Conservation (phyloP, 2,113 vertebrate species). For the Amblyornis subalaris region DNA sequence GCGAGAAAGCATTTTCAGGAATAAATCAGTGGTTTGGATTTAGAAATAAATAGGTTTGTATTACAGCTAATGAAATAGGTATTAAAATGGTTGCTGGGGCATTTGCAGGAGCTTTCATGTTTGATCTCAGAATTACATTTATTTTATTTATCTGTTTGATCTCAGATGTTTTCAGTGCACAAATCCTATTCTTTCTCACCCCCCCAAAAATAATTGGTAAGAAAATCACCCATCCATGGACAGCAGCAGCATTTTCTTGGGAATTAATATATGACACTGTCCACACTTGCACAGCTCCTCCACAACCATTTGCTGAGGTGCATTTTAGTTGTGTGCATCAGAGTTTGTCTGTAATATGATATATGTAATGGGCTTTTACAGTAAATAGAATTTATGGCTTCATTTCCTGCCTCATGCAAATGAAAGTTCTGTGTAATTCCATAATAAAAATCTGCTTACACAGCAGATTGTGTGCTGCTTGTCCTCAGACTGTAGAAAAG, state of each 20-base stretch:
- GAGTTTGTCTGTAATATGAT: background rate
- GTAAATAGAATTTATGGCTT: conserved; percentile 26
- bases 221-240: background rate
- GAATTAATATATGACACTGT: background rate
- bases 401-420: conserved; percentile 19
- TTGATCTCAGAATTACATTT: background rate
- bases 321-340: background rate
- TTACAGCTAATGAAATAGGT: background rate
- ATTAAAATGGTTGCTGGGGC: background rate
- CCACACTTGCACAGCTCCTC: background rate
- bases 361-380: conserved; percentile 13
- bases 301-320: background rate
- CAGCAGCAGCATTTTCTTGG: background rate
- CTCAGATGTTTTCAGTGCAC: background rate
- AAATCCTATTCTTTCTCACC: background rate
- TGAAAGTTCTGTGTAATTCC: background rate
- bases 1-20: background rate
- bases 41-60: background rate
- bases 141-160: background rate
- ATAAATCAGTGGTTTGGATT: background rate
- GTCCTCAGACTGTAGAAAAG: background rate
- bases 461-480: background rate
- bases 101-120: background rate
- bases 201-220: background rate
- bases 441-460: background rate